Evolutionary conservation across 2,888 invertebrate genomes (phyloP).

Genomic region (Mesochorus sp.): DNA sequence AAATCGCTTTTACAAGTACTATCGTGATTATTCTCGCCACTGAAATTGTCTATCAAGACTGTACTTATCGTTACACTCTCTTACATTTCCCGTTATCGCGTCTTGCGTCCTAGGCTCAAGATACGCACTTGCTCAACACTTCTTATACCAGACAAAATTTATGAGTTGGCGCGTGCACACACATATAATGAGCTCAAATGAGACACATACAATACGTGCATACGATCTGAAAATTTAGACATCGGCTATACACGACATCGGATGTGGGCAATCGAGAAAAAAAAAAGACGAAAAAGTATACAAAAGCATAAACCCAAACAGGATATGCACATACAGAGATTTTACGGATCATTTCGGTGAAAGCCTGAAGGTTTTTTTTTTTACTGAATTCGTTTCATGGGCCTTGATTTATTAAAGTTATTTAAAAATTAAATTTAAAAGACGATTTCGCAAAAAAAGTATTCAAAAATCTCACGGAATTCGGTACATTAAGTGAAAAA

Average conservation of each 20-base stretch:
- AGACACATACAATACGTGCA: background rate
- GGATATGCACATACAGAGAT: too few species aligned
- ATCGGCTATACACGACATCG: background rate
- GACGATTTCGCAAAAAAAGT: too few species aligned
- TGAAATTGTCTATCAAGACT: conserved; percentile 25
- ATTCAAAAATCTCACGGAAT: too few species aligned
- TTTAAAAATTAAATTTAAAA: too few species aligned
- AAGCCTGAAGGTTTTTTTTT: too few species aligned
- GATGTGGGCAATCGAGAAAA: too few species aligned
- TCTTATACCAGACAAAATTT: conserved; percentile 21
- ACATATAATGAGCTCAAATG: background rate
- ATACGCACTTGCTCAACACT: conserved; percentile 5
- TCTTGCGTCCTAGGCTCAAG: conserved; percentile 42
- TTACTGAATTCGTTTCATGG: too few species aligned
- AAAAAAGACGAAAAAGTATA: too few species aligned
- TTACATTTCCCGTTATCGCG: conserved; percentile 34
- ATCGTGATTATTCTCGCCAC: background rate
- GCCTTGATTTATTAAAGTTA: too few species aligned
- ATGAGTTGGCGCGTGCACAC: background rate
- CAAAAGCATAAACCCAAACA: too few species aligned
- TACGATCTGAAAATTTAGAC: background rate
- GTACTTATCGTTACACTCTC: conserved; percentile 8
- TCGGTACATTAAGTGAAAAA: too few species aligned
- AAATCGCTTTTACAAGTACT: background rate
- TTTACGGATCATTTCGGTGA: too few species aligned